Evolutionary conservation across 92 coral and sea anemone species (phyloP), one percentile per base, ranked within the genome.

Genomic region (Umimayanthus kanabou): DNA sequence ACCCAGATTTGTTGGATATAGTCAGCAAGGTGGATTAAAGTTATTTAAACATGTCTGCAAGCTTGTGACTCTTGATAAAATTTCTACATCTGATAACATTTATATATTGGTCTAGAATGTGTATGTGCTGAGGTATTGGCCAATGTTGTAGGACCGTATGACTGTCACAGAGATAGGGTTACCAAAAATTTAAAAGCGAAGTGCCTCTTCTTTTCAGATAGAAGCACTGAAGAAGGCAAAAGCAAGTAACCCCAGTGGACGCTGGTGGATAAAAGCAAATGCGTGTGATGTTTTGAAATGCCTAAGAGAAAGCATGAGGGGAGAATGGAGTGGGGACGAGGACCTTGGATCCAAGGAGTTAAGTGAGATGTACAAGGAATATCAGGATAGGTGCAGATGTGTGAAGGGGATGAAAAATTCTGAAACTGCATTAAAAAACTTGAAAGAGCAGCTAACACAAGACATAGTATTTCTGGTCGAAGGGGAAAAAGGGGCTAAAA

Each of bases 191-290:
- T 50, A 50, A 50, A 50, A 50, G 58, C 8, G 58, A 50, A 50
- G 15, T 50, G 58, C 42, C 58, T 50, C 58, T 50, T 50, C 58
- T 50, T 50, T 50, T 50, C 72, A 80, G 84, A 39, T 80, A 2
- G 84, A 53, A 7, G 84, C 84, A 9, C 28, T 80, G 65, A 58
- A 80, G 45, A 80, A 55, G 75, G 81, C 43, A 22, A 73, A 76
- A 9, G 66, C 37, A 42, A 29, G 87, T 11, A 88, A 74, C 49
- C 82, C 87, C 14, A 42, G 10, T 81, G 91, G 88, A 5, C 73
- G 95, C 47, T 94, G 98, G 98, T 94, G 98, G 98, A 87, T 94
- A 6, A 94, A 94, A 61, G 94, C 97, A 58, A 94, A 94, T 89
- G 98, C 93, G 39, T 91, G 93, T 71, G 95, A 94, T 87, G 92